Evolutionary conservation across 2,113 vertebrate genomes (phyloP), one percentile per base, ranked within the genome.

Genomic region (Oreotrochilus melanogaster): DNA sequence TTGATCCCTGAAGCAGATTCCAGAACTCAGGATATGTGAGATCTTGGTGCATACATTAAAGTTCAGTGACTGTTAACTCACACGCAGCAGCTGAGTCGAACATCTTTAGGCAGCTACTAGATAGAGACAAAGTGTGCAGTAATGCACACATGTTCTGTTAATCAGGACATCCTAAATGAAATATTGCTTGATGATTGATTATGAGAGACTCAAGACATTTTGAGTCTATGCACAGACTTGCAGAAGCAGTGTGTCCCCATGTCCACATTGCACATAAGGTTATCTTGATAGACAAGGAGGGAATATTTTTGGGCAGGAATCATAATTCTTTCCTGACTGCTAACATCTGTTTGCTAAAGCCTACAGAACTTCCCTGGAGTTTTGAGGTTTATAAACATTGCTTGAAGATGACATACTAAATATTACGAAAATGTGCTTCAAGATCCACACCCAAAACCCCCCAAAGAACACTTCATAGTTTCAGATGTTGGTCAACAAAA

Each of bases 271-370:
- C 72, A 94, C 13, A 30, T 84, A 92, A 96, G 76, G 51, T 62
- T 80, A 39, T 84, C 88, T 95, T 95, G 97, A 98, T 96, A 98
- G 94, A 88, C 96, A 96, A 96, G 86, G 47, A 95, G 92, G 93
- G 96, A 98, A 97, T 98, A 96, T 93, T 98, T 98, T 92, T 51
- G 86, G 86, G 93, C 96, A 96, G 88, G 78, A 95, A 91, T 97
- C 84, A 75, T 97, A 95, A 95, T 93, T 96, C 94, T 97, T 97
- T 86, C 93, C 96, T 96, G 95, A 97, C 96, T 98, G 90, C 71
- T 98, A 98, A 98, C 98, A 98, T 97, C 98, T 98, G 98, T 97
- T 98, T 97, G 93, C 97, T 97, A 95, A 96, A 95, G 90, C 95
- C 96, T 96, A 97, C 96, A 97, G 91, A 96, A 95, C 89, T 96